These are phyloP conservation scores for Perccottus glenii DNA, from an alignment of 2,113 vertebrate genomes.

Conservation along the genomic window DNA sequence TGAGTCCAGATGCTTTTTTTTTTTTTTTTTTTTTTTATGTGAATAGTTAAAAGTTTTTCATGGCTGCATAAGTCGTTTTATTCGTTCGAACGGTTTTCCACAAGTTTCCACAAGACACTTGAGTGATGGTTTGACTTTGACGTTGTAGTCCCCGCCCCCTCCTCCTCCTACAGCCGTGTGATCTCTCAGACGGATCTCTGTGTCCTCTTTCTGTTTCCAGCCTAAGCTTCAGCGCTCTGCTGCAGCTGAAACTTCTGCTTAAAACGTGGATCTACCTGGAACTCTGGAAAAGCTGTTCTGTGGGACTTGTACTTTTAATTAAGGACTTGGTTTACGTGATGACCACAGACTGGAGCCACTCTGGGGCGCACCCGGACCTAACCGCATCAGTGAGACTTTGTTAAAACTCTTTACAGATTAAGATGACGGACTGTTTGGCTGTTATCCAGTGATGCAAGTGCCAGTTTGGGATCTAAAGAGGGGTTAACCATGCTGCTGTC, in stretches of 20 bases:
- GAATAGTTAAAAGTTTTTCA: background rate
- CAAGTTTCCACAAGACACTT: background rate
- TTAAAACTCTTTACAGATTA: background rate
- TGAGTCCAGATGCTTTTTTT: no score
- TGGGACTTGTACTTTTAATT: background rate
- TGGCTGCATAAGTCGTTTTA: background rate
- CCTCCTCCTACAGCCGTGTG: slow-evolving; percentile 10
- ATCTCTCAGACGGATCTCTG: slow-evolving; percentile 12
- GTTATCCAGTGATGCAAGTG: slow-evolving; percentile 33
- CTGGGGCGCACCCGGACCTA: slow-evolving; percentile 32
- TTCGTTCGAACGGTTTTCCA: background rate
- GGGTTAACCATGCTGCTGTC: slow-evolving; percentile 49
- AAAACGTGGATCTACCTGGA: no score
- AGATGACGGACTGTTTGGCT: background rate
- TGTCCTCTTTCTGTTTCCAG: background rate
- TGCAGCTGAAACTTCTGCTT: background rate
- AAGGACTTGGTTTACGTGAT: slow-evolving; percentile 11
- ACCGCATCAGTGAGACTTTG: background rate
- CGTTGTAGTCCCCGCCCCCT: slow-evolving; percentile 3
- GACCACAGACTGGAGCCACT: slow-evolving; percentile 34
- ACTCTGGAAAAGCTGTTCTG: background rate
- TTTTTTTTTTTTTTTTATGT: no score
- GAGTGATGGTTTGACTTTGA: slow-evolving; percentile 12
- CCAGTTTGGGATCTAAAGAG: slow-evolving; percentile 2
- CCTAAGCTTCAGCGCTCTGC: background rate